phyloP scores from a whole-genome alignment of 2,888 invertebrate genomes.

The Oxystoma pomonae region DNA sequence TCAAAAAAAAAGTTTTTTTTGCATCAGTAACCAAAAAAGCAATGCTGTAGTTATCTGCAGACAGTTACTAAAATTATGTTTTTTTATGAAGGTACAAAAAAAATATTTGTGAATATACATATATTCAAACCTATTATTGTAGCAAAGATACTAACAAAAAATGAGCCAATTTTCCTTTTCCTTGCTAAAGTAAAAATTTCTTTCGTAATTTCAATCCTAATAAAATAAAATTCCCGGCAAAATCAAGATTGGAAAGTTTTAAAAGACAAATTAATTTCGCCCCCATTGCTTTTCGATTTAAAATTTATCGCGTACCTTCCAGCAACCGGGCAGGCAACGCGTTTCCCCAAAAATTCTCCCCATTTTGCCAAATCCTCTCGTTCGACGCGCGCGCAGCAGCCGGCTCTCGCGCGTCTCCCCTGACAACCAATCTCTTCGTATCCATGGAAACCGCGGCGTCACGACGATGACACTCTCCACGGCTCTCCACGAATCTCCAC shows the following conservation, averaged over 20 bases:
- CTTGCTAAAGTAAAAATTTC: not conserved
- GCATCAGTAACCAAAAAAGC: too few relatives aligned
- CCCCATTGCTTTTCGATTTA: not conserved
- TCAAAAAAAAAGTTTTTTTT: too few relatives aligned
- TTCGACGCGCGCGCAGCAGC: not conserved
- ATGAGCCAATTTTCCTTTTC: not conserved
- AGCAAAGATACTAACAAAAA: too few relatives aligned
- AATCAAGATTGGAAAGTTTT: not conserved
- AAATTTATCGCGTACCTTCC: slow-evolving; percentile 2
- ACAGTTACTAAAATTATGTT: too few relatives aligned
- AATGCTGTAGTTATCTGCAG: too few relatives aligned
- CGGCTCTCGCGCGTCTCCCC: slow-evolving; percentile 17
- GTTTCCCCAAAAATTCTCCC: not conserved
- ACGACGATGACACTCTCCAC: slow-evolving; percentile 17
- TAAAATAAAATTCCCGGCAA: not conserved
- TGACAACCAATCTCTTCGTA: slow-evolving; percentile 15
- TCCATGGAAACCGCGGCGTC: slow-evolving; percentile 22
- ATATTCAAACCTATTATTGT: too few relatives aligned
- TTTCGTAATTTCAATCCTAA: not conserved
- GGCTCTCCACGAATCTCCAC: slow-evolving; percentile 8
- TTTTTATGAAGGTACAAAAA: too few relatives aligned
- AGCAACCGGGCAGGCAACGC: not conserved
- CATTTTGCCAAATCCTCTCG: not conserved
- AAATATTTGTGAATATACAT: too few relatives aligned
- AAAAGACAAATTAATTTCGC: slow-evolving; percentile 2